Evolutionary conservation across 2,888 invertebrate genomes (phyloP), one percentile per base, ranked within the genome.

Genomic region (Cyrtodaria siliqua): DNA sequence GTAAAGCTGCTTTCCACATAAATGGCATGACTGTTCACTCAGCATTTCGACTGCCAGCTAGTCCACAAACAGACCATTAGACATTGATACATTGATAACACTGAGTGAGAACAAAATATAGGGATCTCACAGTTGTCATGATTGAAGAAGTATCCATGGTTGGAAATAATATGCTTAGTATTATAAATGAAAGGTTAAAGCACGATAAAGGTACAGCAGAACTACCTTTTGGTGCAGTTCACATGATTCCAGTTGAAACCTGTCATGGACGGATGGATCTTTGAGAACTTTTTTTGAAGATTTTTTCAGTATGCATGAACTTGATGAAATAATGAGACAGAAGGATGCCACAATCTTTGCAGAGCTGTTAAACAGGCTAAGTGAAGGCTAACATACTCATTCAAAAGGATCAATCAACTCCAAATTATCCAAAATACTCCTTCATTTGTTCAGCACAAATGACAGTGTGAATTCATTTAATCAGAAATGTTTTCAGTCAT

Each of bases 101-200:
- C 40, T 69, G 14, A n/a, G n/a, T n/a, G n/a, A 38, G 40, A n/a
- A 27, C 38, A 8, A 59, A 70, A 49, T 71, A 66, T 44, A 66
- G 55, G 23, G n/a, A 66, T 59, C 27, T 64, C 26, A 40, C 38
- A 14, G 60, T 64, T 52, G 42, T 72, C 16, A 55, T 76, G 12
- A 76, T 67, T 56, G 76, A 72, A 72, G 76, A 76, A 56, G 44
- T 76, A 38, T 72, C 72, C n/a, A 77, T 79, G 79, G 79, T 79
- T 44, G 70, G 79, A 2, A 61, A 52, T 40, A 20, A 24, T n/a
- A 70, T 73, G 72, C 61, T 77, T 2, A 56, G 61, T 55, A 50
- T 55, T 24, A 27, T 79, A 12, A 26, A 73, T 50, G 16, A 63
- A 26, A 52, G 79, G 29, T 47, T 79, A 14, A 24, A 76, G 40